phyloP scores from a whole-genome alignment of 1,140 invertebrate species.

The Tetramorium parvispinum region DNA sequence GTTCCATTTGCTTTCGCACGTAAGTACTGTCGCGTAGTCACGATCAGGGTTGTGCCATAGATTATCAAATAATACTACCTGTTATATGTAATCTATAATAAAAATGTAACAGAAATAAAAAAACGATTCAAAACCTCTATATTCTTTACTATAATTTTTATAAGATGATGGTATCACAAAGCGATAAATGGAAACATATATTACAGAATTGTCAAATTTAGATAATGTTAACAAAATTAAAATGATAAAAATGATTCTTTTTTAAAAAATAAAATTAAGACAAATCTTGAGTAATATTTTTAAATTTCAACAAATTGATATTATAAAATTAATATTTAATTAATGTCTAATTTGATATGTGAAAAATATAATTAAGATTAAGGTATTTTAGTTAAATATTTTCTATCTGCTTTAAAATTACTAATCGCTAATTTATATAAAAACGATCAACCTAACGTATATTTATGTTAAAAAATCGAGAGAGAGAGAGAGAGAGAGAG shows the following conservation, averaged over 20 bases:
- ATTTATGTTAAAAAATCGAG: not conserved
- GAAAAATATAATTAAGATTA: not conserved
- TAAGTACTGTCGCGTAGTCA: not conserved
- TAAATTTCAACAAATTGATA: not conserved
- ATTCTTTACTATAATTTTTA: not conserved
- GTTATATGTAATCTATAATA: not conserved
- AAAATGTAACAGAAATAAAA: not conserved
- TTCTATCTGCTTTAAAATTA: not conserved
- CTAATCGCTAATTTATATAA: not conserved
- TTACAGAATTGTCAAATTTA: not conserved
- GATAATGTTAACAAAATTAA: not conserved
- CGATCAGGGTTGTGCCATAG: constrained; percentile 9
- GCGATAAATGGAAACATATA: not conserved
- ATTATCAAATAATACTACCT: constrained; percentile 24
- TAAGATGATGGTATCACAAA: not conserved
- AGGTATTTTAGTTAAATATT: not conserved
- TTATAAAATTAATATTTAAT: constrained; percentile 3
- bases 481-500: not conserved
- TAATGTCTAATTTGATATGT: not conserved
- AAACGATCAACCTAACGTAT: not conserved
- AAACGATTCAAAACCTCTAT: not conserved
- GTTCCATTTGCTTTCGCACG: constrained; percentile 5
- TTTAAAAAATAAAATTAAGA: no score
- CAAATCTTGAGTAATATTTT: not conserved
- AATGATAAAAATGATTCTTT: not conserved